A percentile compares a stretch with the other conserved stretches of the same genome.
Conservation (phyloP, 1,140 invertebrate genomes). For the Tigriopus japonicus region DNA sequence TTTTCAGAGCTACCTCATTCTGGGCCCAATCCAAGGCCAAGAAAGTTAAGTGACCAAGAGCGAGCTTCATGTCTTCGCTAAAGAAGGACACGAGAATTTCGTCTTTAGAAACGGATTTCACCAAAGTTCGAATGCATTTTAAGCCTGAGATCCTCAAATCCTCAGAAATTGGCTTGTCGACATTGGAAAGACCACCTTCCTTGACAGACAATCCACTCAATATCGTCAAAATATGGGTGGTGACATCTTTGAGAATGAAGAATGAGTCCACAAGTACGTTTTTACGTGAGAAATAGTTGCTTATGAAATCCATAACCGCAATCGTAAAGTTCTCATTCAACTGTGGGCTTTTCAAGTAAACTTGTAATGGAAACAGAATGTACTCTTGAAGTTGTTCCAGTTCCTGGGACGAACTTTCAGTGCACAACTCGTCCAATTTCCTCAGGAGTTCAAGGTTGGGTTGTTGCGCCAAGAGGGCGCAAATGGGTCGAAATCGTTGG, state of each 20-base stretch:
- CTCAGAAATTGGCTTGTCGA: not conserved
- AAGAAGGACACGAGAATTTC: not conserved
- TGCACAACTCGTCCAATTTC: not conserved
- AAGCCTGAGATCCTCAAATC: not conserved
- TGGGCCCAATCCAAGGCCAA: not conserved
- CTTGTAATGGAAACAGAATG: constrained; percentile 3
- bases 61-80: not conserved
- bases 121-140: not conserved
- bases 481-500: not conserved
- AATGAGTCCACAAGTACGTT: not conserved
- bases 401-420: too few species aligned
- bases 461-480: not conserved
- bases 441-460: not conserved
- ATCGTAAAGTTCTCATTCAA: constrained; percentile 5
- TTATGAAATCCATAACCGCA: not conserved
- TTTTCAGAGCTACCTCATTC: not conserved
- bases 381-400: constrained; percentile 1
- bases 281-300: not conserved
- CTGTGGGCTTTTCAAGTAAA: not conserved
- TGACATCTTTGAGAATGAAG: not conserved
- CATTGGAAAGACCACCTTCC: too few species aligned
- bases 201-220: not conserved
- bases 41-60: not conserved
- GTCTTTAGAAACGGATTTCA: not conserved
- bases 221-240: not conserved